A percentile compares a stretch with the other conserved stretches of the same genome.
Evolutionary conservation across 2,113 vertebrate species (phyloP).

Genomic region (Nymphicus hollandicus): DNA sequence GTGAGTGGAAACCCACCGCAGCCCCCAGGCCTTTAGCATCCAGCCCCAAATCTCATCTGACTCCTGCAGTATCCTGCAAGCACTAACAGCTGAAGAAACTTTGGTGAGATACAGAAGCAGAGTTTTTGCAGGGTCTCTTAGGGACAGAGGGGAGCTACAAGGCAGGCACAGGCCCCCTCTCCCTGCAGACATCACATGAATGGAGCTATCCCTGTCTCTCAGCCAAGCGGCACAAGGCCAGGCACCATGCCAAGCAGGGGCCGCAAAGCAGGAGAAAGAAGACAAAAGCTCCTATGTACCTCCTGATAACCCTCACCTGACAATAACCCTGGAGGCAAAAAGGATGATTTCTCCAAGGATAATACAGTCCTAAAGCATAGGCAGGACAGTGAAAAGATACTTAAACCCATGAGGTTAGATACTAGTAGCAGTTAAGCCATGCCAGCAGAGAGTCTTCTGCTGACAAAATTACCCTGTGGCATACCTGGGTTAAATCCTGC

Average conservation of each 20-base stretch:
- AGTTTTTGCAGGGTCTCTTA: not conserved
- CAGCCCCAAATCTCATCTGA: not conserved
- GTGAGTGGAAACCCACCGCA: not conserved
- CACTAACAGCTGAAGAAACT: not conserved
- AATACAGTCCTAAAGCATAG: not conserved
- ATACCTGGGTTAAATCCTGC: not conserved
- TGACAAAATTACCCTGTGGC: not conserved
- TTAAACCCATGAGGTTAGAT: not conserved
- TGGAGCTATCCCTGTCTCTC: not conserved
- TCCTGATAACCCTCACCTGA: not conserved
- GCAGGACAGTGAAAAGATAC: not conserved
- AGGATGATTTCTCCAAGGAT: not conserved
- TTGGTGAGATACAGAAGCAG: not conserved
- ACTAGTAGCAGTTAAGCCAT: not conserved
- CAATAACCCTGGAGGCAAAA: not conserved
- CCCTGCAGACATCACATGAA: not conserved
- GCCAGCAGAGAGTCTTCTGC: not conserved
- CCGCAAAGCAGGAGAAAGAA: not conserved
- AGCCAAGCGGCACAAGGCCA: accelerated
- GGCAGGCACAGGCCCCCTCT: not conserved
- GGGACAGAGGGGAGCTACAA: not conserved
- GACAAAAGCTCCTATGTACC: not conserved
- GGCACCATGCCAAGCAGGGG: not conserved
- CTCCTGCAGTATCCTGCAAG: not conserved
- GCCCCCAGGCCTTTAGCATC: not conserved